Evolutionary conservation across 2,797 vertebrate genomes (phyloP).

Genomic region (Galago senegalensis): DNA sequence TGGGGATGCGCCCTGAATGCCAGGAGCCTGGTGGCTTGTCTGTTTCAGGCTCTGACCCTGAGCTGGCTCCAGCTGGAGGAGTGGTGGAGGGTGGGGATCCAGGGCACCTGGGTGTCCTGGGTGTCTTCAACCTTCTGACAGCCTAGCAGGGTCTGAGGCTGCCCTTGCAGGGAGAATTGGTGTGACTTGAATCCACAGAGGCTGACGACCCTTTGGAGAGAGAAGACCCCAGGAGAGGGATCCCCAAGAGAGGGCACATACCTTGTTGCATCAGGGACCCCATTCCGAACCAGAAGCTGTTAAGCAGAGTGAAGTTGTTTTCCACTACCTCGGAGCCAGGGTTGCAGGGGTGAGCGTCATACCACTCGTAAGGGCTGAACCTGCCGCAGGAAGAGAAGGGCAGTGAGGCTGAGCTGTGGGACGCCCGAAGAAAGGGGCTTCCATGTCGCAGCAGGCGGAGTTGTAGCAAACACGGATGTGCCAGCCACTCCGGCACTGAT

Average conservation of each 20-base stretch:
- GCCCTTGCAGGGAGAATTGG: not conserved
- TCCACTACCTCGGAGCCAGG: conserved; percentile 97
- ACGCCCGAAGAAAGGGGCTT: not conserved
- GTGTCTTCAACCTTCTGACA: not conserved
- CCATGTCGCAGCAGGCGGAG: fast-evolving
- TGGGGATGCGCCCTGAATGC: not conserved
- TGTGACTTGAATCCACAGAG: not conserved
- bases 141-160: not conserved
- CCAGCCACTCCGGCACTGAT: not conserved
- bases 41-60: not conserved
- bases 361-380: conserved; percentile 99
- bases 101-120: not conserved
- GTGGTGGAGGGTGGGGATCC: not conserved
- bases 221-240: not conserved
- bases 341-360: conserved; percentile 98
- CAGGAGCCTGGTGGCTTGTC: not conserved
- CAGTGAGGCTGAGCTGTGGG: not conserved
- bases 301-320: conserved; percentile 99
- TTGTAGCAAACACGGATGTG: not conserved
- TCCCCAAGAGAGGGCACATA: conserved; percentile 50
- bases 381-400: conserved; percentile 85
- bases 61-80: not conserved
- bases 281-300: conserved; percentile 99
- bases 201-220: not conserved
- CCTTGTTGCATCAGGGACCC: conserved; percentile 99